Base-by-base conservation (phyloP, 2,113 vertebrate genomes). In the rabbit (Oryctolagus cuniculus) region DNA sequence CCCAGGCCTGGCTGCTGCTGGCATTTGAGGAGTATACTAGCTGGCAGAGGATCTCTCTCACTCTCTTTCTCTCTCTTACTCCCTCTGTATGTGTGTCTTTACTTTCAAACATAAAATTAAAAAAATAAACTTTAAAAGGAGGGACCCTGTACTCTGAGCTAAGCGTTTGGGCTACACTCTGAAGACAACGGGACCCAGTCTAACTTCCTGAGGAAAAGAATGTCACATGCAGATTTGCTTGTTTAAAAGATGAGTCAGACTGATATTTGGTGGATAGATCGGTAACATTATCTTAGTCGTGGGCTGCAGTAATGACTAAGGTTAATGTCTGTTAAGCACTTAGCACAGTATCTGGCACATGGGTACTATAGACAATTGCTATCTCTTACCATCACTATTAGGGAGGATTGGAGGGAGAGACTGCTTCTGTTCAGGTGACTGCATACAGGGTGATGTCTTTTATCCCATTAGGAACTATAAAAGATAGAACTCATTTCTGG, bases 401-500 rank as follows among this genome's bases (percentile, higher is more conserved):
- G 34, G 7, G 36, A 77, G 80, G 27, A 19, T 51, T 38, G 34
- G 9, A 66, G 25, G 10, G 58, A 9, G 11, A 36, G 5, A 0
- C 6, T 22, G 24, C 34, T 74, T 82, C 78, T 78, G 25, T 5
- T 17, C 31, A 29, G 24, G 64, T 22, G 34, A 66, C 5, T 11
- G 64, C 55, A 29, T 34, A 5, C 66, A 90, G 8, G 6, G 9
- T 1, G 22, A 16, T 88, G 25, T 8, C 49, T 95, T 89, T 31
- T 11, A 69, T 63, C 49, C 21, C n/a, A 8, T 38, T 24, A 64
- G 70, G 22, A 83, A 49, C 81, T 80, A 53, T 3, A 53, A 38
- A 80, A 89, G 34, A 31, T 17, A 81, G 72, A 78, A 96, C 79
- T 93, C 84, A 70, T 82, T 90, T 94, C 92, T 70, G 36, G 36